These are phyloP conservation scores for Lutjanus campechanus DNA, from an alignment of 2,797 vertebrate genomes.

Conservation along the genomic window DNA sequence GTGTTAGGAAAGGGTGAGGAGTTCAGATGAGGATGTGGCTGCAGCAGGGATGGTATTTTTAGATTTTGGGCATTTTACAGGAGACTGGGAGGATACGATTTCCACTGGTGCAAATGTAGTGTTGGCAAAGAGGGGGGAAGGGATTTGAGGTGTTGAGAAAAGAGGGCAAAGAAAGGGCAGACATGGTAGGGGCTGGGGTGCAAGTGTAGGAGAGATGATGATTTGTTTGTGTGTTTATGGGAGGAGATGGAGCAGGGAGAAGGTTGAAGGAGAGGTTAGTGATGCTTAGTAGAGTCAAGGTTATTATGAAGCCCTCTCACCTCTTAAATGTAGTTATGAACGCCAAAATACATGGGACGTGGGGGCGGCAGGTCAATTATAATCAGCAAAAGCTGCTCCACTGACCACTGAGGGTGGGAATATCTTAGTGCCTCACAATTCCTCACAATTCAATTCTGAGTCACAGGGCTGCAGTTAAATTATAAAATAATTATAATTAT, in stretches of 20 bases:
- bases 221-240: conserved; percentile 19
- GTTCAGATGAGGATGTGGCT: conserved; percentile 60
- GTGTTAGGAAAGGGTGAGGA: conserved; percentile 48
- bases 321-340: conserved; percentile 36
- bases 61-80: conserved; percentile 49
- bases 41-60: conserved; percentile 51
- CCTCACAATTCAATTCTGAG: too few species aligned
- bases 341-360: background rate
- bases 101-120: conserved; percentile 23
- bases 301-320: conserved; percentile 17
- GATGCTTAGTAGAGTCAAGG: conserved; percentile 37
- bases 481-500: too few species aligned
- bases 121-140: conserved; percentile 1
- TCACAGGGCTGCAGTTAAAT: too few species aligned
- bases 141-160: conserved; percentile 13
- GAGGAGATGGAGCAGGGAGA: background rate
- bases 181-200: background rate
- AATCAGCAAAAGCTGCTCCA: too few species aligned
- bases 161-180: background rate
- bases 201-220: background rate
- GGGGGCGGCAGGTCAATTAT: too few species aligned
- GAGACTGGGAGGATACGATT: conserved; percentile 33
- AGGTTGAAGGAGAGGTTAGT: conserved; percentile 54
- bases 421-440: too few species aligned
- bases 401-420: too few species aligned